phyloP scores from a whole-genome alignment of 2,113 vertebrate species.

The Zosterops borbonicus region DNA sequence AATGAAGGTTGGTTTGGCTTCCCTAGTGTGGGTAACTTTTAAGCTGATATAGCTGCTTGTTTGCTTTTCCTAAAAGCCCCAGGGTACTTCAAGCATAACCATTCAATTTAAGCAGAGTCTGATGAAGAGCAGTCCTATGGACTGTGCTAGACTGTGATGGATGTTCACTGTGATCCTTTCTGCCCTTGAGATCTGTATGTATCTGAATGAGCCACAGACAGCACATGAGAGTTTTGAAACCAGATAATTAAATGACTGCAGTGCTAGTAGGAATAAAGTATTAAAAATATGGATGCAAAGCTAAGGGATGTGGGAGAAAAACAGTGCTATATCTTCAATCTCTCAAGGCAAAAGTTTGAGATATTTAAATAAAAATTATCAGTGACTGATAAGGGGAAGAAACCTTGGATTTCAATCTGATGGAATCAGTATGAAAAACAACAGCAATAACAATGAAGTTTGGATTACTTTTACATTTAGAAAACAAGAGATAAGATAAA shows the following conservation, averaged over 20 bases:
- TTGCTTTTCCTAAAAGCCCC: neutral
- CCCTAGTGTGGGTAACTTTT: neutral
- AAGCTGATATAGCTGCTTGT: neutral
- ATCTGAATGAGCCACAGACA: neutral
- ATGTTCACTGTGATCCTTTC: conserved; percentile 3
- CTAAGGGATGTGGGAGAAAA: neutral
- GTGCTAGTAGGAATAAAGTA: neutral
- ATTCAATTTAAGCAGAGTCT: neutral
- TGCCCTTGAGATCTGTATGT: neutral
- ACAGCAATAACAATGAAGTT: neutral
- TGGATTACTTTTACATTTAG: neutral
- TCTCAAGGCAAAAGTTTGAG: neutral
- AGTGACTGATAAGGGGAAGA: neutral
- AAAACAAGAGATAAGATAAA: neutral
- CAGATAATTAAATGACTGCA: neutral
- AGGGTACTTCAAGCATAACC: neutral
- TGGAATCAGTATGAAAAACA: neutral
- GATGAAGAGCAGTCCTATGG: neutral
- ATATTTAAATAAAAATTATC: neutral
- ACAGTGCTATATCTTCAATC: neutral
- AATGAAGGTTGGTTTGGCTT: neutral
- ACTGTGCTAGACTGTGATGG: neutral
- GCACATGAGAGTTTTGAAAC: neutral
- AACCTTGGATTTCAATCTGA: neutral
- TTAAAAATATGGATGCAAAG: neutral